Conservation (phyloP, 2,888 invertebrate species). For the Harpagoxenus sublaevis region DNA sequence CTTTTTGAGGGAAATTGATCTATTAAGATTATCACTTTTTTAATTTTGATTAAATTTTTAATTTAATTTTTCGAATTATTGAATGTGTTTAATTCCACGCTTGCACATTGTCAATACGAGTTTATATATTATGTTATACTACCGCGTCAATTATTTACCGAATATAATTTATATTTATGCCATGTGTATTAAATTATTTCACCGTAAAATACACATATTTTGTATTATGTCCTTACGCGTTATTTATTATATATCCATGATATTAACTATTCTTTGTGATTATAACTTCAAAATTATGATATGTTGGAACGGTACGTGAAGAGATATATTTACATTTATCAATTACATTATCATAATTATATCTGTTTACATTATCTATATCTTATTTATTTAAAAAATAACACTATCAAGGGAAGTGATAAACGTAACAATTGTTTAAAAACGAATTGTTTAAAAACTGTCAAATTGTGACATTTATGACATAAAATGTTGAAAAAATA, state of each 20-base stretch:
- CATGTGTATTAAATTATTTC: conserved; percentile 6
- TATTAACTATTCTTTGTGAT: conserved; percentile 26
- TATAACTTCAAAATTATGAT: conserved; percentile 9
- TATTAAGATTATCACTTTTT: not conserved
- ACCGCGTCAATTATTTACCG: not conserved
- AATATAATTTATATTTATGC: conserved; percentile 20
- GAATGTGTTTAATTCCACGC: not conserved
- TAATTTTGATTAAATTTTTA: conserved; percentile 4
- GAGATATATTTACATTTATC: conserved; percentile 2
- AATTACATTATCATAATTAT: not conserved
- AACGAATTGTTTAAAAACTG: not conserved
- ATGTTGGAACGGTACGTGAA: not conserved
- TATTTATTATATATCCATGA: not conserved
- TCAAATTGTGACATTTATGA: not conserved
- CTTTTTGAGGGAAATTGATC: not conserved
- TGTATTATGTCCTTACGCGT: conserved; percentile 18
- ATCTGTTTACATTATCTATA: not conserved
- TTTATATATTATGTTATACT: conserved; percentile 4
- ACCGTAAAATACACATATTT: conserved; percentile 13
- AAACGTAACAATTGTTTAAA: not conserved
- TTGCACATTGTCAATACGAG: not conserved
- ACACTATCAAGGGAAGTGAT: not conserved
- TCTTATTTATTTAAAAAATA: conserved; percentile 20
- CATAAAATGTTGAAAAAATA: not conserved
- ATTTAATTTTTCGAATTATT: not conserved